A percentile compares a stretch with the other conserved stretches of the same genome.
Conservation (phyloP, 2,113 vertebrate genomes). For the Rhabdornis inornatus region DNA sequence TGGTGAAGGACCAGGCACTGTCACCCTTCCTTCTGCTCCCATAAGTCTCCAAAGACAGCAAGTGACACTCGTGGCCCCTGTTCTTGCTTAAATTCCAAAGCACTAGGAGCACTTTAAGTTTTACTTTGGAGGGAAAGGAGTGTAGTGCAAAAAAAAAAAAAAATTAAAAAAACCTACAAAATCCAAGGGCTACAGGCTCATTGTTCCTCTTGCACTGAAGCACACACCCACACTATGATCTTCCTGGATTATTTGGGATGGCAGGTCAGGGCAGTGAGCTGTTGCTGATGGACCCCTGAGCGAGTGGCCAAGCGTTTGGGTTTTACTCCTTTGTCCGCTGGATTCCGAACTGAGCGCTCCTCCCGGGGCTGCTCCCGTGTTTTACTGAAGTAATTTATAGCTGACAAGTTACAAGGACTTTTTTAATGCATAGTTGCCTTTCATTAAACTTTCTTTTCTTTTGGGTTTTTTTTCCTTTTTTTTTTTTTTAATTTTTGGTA, state of each 20-base stretch:
- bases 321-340: conserved; percentile 11
- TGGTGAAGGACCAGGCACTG: not conserved
- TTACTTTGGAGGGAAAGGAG: conserved; percentile 58
- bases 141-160: conserved; percentile 42
- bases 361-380: not conserved
- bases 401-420: conserved; percentile 59
- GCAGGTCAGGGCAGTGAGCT: conserved; percentile 3
- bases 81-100: conserved; percentile 74
- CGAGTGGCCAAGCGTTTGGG: not conserved
- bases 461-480: not conserved
- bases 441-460: conserved; percentile 13
- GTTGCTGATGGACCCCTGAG: conserved; percentile 30
- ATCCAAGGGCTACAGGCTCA: conserved; percentile 68
- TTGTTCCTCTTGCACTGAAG: conserved; percentile 70
- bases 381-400: conserved; percentile 75
- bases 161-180: not conserved
- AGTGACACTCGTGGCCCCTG: conserved; percentile 41
- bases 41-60: conserved; percentile 67
- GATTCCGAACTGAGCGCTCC: conserved; percentile 12
- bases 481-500: not conserved
- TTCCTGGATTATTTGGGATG: not conserved
- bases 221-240: conserved; percentile 38
- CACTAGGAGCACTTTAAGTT: conserved; percentile 81
- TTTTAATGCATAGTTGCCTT: conserved; percentile 74
- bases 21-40: conserved; percentile 19